Conservation (phyloP, 2,797 vertebrate species). For the Tiaroga cobitis region DNA sequence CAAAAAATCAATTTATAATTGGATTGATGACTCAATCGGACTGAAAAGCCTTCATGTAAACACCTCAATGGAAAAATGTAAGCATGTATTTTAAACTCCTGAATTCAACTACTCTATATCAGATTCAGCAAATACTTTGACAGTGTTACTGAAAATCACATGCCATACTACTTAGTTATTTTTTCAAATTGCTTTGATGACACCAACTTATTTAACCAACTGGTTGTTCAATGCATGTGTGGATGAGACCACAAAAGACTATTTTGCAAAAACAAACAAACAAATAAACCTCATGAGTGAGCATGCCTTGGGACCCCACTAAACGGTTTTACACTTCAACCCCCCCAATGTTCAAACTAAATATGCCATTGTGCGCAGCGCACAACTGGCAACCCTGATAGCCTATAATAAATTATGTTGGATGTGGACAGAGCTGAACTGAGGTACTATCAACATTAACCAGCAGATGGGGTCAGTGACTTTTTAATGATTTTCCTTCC, state of each 20-base stretch:
- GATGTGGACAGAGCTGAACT: background rate
- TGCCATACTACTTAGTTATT: background rate
- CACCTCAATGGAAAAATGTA: background rate
- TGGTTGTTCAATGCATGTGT: background rate
- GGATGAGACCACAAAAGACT: no score
- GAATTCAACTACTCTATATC: no score
- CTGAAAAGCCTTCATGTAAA: background rate
- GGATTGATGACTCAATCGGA: no score
- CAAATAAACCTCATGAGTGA: no score
- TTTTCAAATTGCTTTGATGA: background rate
- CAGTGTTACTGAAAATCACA: no score
- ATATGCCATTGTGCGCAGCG: no score
- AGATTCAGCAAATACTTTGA: no score
- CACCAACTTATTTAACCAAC: background rate
- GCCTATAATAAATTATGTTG: background rate
- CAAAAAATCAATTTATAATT: background rate
- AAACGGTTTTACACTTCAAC: no score
- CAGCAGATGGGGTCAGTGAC: slow-evolving; percentile 55
- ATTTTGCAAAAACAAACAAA: no score
- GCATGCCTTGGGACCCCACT: no score
- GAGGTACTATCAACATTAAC: slow-evolving; percentile 35
- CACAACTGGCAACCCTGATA: background rate
- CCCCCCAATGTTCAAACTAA: no score
- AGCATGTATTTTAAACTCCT: no score
- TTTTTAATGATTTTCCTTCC: background rate